Conservation (phyloP, 2,113 vertebrate species). For the Nibea coibor region DNA sequence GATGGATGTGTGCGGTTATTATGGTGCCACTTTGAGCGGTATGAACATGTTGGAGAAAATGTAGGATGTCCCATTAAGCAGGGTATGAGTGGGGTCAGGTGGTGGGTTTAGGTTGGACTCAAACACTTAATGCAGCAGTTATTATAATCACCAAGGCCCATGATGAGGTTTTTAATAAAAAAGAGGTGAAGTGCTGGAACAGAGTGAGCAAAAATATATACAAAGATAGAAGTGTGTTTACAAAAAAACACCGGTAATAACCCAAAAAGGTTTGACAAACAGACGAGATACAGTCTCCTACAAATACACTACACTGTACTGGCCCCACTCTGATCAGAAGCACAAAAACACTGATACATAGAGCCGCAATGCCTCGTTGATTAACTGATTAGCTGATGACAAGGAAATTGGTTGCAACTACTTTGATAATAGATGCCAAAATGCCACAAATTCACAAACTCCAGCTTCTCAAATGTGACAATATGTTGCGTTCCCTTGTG, state of each 20-base stretch:
- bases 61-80: not conserved
- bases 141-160: not conserved
- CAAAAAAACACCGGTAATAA: constrained; percentile 6
- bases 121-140: not conserved
- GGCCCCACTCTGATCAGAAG: not conserved
- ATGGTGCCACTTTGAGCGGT: not conserved
- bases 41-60: constrained; percentile 32
- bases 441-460: not conserved
- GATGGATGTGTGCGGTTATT: constrained; percentile 33
- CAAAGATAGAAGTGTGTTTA: constrained; percentile 7
- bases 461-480: not conserved
- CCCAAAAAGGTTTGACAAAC: not conserved
- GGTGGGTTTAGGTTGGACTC: not conserved
- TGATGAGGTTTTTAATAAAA: constrained; percentile 1
- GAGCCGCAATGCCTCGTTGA: not conserved
- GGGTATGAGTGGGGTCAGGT: not conserved
- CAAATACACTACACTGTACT: not conserved
- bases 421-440: not conserved
- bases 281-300: not conserved
- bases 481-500: not conserved
- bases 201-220: not conserved
- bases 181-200: not conserved
- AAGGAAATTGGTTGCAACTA: not conserved
- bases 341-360: not conserved
- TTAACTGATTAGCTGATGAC: not conserved